Evolutionary conservation across 1,140 invertebrate species (phyloP).

Genomic region (Bacillus rossius): DNA sequence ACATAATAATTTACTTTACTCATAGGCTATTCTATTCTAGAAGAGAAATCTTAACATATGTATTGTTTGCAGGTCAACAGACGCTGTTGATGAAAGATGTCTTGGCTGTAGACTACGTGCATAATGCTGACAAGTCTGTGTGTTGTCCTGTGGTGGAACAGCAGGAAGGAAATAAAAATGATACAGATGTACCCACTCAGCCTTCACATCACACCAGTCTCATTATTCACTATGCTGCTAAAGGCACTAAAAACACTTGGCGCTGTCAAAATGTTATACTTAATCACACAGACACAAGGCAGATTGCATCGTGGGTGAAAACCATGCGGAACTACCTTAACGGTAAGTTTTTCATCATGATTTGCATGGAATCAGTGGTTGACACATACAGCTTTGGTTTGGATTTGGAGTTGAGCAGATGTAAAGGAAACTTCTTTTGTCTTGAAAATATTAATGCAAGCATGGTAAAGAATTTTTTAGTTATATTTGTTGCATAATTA

Average conservation of each 20-base stretch:
- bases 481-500: no score
- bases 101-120: constrained; percentile 45
- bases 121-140: constrained; percentile 32
- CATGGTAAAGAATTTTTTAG: no score
- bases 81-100: constrained; percentile 48
- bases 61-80: constrained; percentile 43
- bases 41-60: not conserved
- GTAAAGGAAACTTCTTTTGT: no score
- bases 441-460: no score
- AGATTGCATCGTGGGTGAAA: constrained; percentile 57
- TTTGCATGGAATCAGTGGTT: no score
- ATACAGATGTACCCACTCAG: not conserved
- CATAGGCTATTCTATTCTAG: no score
- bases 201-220: constrained; percentile 46
- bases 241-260: constrained; percentile 53
- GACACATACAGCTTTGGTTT: no score
- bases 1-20: no score
- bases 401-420: no score
- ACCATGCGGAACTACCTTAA: constrained; percentile 49
- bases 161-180: not conserved
- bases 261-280: constrained; percentile 50
- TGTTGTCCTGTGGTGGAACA: constrained; percentile 25
- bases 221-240: constrained; percentile 56
- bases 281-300: constrained; percentile 53
- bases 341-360: no score